Conservation (phyloP, 2,113 vertebrate species). For the Pteruthius melanotis region DNA sequence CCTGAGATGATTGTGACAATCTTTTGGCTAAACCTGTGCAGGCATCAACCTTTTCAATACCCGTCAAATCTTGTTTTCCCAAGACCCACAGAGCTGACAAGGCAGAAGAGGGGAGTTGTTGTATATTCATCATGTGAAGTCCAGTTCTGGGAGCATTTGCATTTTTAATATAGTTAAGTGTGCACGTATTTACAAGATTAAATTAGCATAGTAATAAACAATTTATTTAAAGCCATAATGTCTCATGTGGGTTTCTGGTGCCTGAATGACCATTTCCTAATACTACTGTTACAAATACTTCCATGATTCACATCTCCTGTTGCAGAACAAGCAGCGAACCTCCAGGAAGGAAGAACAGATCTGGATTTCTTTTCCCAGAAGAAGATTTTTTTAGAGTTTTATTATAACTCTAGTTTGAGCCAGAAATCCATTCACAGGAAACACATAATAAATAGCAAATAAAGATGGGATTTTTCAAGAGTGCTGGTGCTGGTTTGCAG, state of each 20-base stretch:
- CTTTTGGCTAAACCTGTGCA: not conserved
- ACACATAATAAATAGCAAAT: not conserved
- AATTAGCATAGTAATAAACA: not conserved
- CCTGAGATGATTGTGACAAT: not conserved
- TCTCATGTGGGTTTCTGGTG: not conserved
- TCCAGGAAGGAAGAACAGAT: not conserved
- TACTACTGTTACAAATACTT: not conserved
- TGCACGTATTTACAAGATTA: not conserved
- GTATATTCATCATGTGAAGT: not conserved
- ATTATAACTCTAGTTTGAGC: not conserved
- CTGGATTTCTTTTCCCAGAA: not conserved
- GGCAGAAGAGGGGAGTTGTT: not conserved
- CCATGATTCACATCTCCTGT: not conserved
- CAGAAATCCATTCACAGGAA: not conserved
- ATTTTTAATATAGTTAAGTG: conserved; percentile 34
- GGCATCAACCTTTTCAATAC: not conserved
- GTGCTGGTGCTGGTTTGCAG: not conserved
- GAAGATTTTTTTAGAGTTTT: not conserved
- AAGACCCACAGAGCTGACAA: not conserved
- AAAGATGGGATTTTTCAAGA: not conserved
- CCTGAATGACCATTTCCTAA: not conserved
- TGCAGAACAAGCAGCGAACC: not conserved
- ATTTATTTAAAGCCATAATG: not conserved
- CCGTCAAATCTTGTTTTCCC: not conserved
- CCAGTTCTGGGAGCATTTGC: not conserved